These are phyloP conservation scores for Hippopotamyrus pictus DNA, from an alignment of 2,797 vertebrate genomes.

Conservation along the genomic window DNA sequence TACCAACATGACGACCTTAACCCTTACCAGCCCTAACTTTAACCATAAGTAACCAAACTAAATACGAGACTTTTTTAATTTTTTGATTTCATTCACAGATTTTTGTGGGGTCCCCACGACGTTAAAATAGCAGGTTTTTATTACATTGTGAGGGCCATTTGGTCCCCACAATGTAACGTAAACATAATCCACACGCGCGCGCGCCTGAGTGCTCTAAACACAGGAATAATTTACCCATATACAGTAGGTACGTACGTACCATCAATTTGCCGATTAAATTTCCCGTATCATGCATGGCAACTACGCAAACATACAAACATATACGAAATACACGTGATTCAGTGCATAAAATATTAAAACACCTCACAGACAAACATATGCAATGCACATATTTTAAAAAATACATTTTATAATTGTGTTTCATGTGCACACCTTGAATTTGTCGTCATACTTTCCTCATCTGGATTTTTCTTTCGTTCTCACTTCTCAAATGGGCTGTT, in stretches of 20 bases:
- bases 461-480: background rate
- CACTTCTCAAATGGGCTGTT: background rate
- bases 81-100: background rate
- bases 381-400: background rate
- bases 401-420: background rate
- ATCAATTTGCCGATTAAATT: background rate
- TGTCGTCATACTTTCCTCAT: background rate
- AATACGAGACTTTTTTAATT: background rate
- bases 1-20: background rate
- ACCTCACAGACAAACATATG: background rate
- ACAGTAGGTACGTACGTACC: background rate
- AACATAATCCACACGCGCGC: background rate
- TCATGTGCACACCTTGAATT: background rate
- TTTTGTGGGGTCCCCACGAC: background rate
- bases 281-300: background rate
- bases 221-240: background rate
- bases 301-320: background rate
- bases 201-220: background rate
- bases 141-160: background rate
- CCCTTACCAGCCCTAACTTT: background rate
- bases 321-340: background rate
- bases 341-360: background rate
- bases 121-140: background rate
- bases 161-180: background rate
- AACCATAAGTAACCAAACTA: background rate